Evolutionary conservation across 2,113 vertebrate genomes (phyloP).

Genomic region (Chamaea fasciata): DNA sequence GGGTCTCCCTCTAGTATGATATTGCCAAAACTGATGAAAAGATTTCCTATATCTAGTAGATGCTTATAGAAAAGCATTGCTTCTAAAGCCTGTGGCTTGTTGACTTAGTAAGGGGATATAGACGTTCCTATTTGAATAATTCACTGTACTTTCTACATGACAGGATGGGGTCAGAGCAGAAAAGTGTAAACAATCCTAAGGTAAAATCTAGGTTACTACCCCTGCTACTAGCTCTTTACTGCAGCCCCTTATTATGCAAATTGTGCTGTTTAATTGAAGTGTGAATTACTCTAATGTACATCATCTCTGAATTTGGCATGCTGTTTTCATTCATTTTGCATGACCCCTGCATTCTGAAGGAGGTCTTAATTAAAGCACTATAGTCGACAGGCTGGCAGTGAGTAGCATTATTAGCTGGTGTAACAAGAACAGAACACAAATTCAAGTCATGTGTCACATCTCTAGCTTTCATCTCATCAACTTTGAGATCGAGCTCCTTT

Average conservation of each 20-base stretch:
- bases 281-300: constrained; percentile 49
- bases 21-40: neutral
- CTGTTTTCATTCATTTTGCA: constrained; percentile 49
- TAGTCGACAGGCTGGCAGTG: neutral
- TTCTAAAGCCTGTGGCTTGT: neutral
- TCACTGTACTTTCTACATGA: neutral
- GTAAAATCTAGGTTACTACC: constrained; percentile 40
- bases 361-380: constrained; percentile 28
- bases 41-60: neutral
- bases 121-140: neutral
- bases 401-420: neutral
- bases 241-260: constrained; percentile 46
- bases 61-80: neutral
- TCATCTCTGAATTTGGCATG: constrained; percentile 28
- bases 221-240: neutral
- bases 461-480: neutral
- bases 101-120: neutral
- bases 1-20: neutral
- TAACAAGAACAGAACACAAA: constrained; percentile 22
- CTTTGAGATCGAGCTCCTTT: neutral
- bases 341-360: constrained; percentile 51
- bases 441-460: neutral
- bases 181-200: constrained; percentile 9
- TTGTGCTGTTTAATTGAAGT: constrained; percentile 45
- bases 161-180: neutral